These are phyloP conservation scores for Sitophilus oryzae DNA, from an alignment of 1,140 invertebrate genomes.

Conservation along the genomic window DNA sequence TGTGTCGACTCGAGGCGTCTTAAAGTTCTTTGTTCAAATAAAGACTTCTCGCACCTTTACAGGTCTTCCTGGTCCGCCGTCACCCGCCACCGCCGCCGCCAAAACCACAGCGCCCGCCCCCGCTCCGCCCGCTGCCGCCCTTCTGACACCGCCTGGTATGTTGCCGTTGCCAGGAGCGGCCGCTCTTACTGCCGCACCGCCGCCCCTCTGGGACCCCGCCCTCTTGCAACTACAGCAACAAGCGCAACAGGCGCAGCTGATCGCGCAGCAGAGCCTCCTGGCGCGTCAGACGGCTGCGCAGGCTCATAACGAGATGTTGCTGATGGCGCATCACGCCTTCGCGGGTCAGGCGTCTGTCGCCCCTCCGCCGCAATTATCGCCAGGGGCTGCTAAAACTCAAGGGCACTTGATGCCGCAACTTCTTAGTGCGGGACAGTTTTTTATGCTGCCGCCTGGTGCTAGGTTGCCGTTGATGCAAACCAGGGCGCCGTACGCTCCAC, in stretches of 20 bases:
- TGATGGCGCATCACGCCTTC: slow-evolving; percentile 41
- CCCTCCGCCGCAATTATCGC: slow-evolving; percentile 33
- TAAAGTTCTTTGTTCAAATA: too few species aligned
- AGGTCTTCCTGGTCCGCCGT: slow-evolving; percentile 55
- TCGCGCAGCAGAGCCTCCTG: slow-evolving; percentile 44
- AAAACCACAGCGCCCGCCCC: slow-evolving; percentile 55
- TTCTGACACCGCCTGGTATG: too few species aligned
- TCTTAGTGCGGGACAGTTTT: slow-evolving; percentile 46
- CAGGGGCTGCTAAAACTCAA: slow-evolving; percentile 13
- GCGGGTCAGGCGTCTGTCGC: slow-evolving; percentile 24
- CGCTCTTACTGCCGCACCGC: slow-evolving; percentile 50
- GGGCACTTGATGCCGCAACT: slow-evolving; percentile 36
- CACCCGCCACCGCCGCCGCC: slow-evolving; percentile 53
- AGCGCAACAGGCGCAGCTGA: slow-evolving; percentile 46
- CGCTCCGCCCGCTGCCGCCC: slow-evolving; percentile 44
- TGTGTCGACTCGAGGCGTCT: too few species aligned
- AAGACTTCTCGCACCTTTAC: neutral
- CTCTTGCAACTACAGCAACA: slow-evolving; percentile 42
- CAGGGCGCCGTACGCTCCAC: slow-evolving; percentile 33
- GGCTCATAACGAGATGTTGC: slow-evolving; percentile 39
- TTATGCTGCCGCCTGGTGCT: slow-evolving; percentile 38
- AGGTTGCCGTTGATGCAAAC: slow-evolving; percentile 36
- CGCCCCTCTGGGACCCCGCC: slow-evolving; percentile 39
- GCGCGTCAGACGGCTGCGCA: slow-evolving; percentile 40
- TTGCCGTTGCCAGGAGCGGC: slow-evolving; percentile 32